A percentile compares a stretch with the other conserved stretches of the same genome.
Conservation (phyloP, 2,797 vertebrate species). For the Phoxinus dragarum region DNA sequence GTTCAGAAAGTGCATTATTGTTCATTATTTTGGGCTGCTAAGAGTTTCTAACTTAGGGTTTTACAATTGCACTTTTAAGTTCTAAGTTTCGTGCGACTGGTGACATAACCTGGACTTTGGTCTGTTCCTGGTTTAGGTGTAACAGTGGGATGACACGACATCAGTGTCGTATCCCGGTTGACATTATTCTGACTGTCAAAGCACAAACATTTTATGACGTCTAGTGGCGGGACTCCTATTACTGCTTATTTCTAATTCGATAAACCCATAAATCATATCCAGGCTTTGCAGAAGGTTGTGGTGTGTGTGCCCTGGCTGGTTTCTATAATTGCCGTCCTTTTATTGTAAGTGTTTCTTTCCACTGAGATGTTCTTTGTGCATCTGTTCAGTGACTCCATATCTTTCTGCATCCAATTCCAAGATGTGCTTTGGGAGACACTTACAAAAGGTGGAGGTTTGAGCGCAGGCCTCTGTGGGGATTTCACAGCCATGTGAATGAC, state of each 20-base stretch:
- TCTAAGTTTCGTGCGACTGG: constrained; percentile 12
- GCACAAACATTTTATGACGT: not conserved
- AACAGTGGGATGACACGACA: constrained; percentile 40
- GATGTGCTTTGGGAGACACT: constrained; percentile 55
- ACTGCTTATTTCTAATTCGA: not conserved
- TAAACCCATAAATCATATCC: not conserved
- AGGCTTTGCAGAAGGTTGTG: not conserved
- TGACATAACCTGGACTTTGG: constrained; percentile 57
- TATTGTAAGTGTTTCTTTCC: constrained; percentile 6
- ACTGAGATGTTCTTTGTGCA: not conserved
- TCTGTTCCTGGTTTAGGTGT: constrained; percentile 39
- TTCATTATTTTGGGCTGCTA: not conserved
- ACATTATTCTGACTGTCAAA: not conserved
- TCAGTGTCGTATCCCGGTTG: not conserved
- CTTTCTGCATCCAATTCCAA: not conserved
- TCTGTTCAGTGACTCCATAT: not conserved
- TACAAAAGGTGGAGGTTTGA: constrained; percentile 69
- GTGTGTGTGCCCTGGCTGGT: not conserved
- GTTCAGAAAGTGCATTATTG: not conserved
- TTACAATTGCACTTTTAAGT: constrained; percentile 33
- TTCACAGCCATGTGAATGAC: constrained; percentile 78
- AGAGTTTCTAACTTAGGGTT: not conserved
- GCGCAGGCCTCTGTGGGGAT: constrained; percentile 67
- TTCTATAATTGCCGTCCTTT: not conserved
- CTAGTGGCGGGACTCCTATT: not conserved